phyloP scores from a whole-genome alignment of 2,888 invertebrate species.

The Anaspis maculata region DNA sequence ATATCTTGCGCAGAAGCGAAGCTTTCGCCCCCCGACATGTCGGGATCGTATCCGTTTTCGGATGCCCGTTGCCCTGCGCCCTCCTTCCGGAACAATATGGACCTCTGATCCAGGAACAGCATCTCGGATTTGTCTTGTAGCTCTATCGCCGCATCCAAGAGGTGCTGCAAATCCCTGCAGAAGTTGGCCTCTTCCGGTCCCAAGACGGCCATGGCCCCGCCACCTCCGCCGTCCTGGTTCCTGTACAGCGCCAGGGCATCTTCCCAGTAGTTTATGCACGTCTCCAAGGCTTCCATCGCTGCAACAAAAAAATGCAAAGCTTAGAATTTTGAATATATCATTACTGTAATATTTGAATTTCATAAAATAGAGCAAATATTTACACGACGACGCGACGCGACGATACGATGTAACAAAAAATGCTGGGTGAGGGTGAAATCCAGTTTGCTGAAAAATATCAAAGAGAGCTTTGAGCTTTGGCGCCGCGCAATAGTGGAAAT shows the following conservation, averaged over 20 bases:
- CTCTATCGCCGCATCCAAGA: slow-evolving; percentile 75
- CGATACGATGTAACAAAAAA: no score
- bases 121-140: slow-evolving; percentile 82
- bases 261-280: slow-evolving; percentile 91
- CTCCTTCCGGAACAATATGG: slow-evolving; percentile 75
- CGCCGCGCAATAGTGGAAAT: no score
- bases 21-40: slow-evolving; percentile 86
- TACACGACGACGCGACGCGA: no score
- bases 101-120: slow-evolving; percentile 80
- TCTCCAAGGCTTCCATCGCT: slow-evolving; percentile 91
- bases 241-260: slow-evolving; percentile 81
- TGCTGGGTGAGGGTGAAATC: no score
- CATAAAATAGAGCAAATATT: slow-evolving; percentile 2
- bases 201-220: slow-evolving; percentile 57
- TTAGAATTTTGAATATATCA: no score
- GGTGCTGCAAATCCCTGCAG: slow-evolving; percentile 68
- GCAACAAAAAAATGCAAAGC: slow-evolving; percentile 22
- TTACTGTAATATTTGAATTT: no score
- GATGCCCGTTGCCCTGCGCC: slow-evolving; percentile 52
- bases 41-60: slow-evolving; percentile 44
- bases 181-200: slow-evolving; percentile 82
- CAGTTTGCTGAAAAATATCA: no score
- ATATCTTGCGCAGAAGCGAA: slow-evolving; percentile 94
- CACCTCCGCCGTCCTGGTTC: slow-evolving; percentile 48
- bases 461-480: no score